These are phyloP conservation scores for Proctacanthus coquilletti DNA, from an alignment of 1,140 invertebrate genomes.

Conservation along the genomic window DNA sequence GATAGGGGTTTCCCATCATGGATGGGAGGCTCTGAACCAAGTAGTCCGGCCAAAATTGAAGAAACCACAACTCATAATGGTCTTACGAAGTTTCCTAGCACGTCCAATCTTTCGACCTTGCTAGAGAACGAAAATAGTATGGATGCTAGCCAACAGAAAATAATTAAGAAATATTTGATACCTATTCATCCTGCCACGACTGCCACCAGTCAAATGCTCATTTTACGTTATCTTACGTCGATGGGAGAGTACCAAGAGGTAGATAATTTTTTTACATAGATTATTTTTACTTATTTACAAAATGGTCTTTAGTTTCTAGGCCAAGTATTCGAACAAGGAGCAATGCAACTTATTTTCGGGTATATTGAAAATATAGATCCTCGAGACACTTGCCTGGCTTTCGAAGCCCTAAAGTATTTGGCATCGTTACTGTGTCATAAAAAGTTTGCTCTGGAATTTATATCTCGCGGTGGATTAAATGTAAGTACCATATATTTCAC, in stretches of 20 bases:
- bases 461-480: slow-evolving; percentile 69
- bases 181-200: slow-evolving; percentile 76
- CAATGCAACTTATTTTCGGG: slow-evolving; percentile 72
- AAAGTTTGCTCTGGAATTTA: slow-evolving; percentile 93
- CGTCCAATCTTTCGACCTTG: slow-evolving; percentile 21
- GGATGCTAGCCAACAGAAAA: slow-evolving; percentile 11
- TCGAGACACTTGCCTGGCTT: slow-evolving; percentile 77
- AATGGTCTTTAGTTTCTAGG: slow-evolving; percentile 53
- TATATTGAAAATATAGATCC: slow-evolving; percentile 84
- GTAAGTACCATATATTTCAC: slow-evolving; percentile 20
- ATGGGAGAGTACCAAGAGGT: slow-evolving; percentile 96
- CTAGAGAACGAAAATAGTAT: slow-evolving; percentile 21
- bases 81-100: slow-evolving; percentile 9
- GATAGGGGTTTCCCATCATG: slow-evolving; percentile 14
- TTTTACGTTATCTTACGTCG: slow-evolving; percentile 80
- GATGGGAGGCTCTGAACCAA: slow-evolving; percentile 14
- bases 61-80: slow-evolving; percentile 13
- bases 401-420: slow-evolving; percentile 88
- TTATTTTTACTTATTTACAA: slow-evolving; percentile 3
- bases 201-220: slow-evolving; percentile 79
- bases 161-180: slow-evolving; percentile 28
- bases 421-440: slow-evolving; percentile 89
- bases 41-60: background rate
- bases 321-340: slow-evolving; percentile 83
- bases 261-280: slow-evolving; percentile 11